A percentile compares a stretch with the other conserved stretches of the same genome.
Conservation (phyloP, 2,113 vertebrate genomes). For the Alectura lathami region DNA sequence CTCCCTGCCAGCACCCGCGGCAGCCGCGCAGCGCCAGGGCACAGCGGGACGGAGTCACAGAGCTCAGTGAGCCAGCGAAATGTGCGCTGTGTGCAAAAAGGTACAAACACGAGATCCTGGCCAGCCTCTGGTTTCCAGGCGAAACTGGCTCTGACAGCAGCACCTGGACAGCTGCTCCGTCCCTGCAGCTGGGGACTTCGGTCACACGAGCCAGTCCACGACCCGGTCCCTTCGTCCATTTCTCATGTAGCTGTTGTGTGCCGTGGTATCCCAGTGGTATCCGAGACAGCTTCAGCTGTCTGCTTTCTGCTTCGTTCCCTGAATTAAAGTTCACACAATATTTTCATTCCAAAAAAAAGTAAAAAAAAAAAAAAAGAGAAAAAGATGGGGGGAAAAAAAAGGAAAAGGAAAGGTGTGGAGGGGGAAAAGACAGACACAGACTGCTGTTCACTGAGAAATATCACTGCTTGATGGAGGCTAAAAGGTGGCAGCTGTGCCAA, state of each 20-base stretch:
- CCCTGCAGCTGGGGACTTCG: neutral
- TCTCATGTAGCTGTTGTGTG: neutral
- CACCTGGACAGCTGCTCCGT: neutral
- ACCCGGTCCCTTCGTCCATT: neutral
- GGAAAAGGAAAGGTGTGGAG: neutral
- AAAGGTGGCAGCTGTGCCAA: conserved; percentile 85
- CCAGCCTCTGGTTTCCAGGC: neutral
- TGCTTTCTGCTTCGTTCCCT: conserved; percentile 1
- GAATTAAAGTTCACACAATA: conserved; percentile 19
- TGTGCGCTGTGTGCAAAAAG: neutral
- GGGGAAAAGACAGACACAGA: conserved; percentile 15
- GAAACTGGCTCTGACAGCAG: neutral
- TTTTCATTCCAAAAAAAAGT: neutral
- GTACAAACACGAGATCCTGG: neutral
- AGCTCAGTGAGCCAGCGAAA: neutral
- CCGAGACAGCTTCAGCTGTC: neutral
- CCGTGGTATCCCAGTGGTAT: neutral
- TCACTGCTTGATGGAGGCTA: conserved; percentile 75
- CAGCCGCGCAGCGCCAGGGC: neutral
- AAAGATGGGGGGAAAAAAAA: neutral
- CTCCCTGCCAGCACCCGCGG: neutral
- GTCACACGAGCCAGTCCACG: too few species aligned
- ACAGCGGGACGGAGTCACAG: neutral
- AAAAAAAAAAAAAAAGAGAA: neutral
- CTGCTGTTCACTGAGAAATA: conserved; percentile 45